Conservation (phyloP, 2,888 invertebrate species). For the Neocrepidodera transversa region DNA sequence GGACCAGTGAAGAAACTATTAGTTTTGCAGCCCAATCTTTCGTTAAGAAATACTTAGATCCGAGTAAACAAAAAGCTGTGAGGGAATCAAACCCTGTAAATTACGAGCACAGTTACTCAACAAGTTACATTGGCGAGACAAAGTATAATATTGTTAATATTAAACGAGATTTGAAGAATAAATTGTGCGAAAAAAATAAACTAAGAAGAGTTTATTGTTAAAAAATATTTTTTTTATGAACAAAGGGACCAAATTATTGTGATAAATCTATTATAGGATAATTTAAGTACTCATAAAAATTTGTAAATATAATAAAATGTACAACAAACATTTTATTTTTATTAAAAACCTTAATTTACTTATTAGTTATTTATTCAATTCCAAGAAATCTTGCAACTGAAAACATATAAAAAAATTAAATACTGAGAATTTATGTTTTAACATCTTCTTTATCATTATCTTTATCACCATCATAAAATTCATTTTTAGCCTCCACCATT, state of each 20-base stretch:
- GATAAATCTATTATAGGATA: slow-evolving; percentile 14
- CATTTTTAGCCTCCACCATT: slow-evolving; percentile 82
- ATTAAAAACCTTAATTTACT: too few relatives aligned
- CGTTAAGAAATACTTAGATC: slow-evolving; percentile 47
- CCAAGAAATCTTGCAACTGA: too few relatives aligned
- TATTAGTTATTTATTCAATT: too few relatives aligned
- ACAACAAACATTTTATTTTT: too few relatives aligned
- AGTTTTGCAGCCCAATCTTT: slow-evolving; percentile 33
- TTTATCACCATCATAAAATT: slow-evolving; percentile 90
- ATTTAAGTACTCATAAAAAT: not conserved
- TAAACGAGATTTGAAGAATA: slow-evolving; percentile 58
- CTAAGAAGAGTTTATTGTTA: slow-evolving; percentile 35
- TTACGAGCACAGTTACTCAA: slow-evolving; percentile 52
- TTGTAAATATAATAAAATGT: too few relatives aligned
- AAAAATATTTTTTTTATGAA: not conserved
- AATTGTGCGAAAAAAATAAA: slow-evolving; percentile 55
- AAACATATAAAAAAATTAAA: too few relatives aligned
- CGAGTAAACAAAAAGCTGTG: slow-evolving; percentile 47
- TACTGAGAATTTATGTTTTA: slow-evolving; percentile 52
- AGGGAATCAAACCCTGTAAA: slow-evolving; percentile 33
- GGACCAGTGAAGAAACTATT: slow-evolving; percentile 39
- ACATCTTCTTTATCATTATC: slow-evolving; percentile 81
- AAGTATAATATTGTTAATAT: slow-evolving; percentile 46
- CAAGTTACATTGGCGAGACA: slow-evolving; percentile 31
- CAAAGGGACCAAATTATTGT: slow-evolving; percentile 17